Evolutionary conservation across 1,140 invertebrate genomes (phyloP), one percentile per base, ranked within the genome.

Genomic region (Drosophila subpulchrella): DNA sequence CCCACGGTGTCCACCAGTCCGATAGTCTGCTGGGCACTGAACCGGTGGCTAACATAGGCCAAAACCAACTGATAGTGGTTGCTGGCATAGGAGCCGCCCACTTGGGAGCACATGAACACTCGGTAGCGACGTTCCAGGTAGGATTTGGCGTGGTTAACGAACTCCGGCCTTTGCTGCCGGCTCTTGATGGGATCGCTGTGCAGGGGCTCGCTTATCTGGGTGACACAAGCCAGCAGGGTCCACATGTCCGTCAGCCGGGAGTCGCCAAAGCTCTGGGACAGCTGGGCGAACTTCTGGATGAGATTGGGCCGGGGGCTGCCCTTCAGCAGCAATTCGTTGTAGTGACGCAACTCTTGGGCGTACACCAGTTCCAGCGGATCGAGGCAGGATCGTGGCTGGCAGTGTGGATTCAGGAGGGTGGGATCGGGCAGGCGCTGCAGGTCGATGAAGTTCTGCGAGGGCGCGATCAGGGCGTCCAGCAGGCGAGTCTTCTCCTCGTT

Each of bases 401-500:
- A 92, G 81, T 93, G 85, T 32, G 94, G 94, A 44, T 93, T 93
- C 44, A 96, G 89, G 71, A 95, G 94, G 13, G 94, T 94, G 50
- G 95, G 94, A 75, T 96, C 95, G 2, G 95, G 95, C 30, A 94
- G 94, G 59, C 94, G 95, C 67, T 95, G 94, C 39, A 97, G 93
- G 88, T 97, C 96, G 4, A 97, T 94, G 80, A 96, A 94, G 75
- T 97, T 96, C 73, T 97, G 96, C 2, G 96, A 97, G 6, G 96
- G 96, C 1, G 97, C 97, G 66, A 97, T 95, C 92, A 98, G 95
- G 0, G 97, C 95, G 93, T 97, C 97, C 92, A 98, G 95, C 75
- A 98, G 95, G 75, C 97, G 97, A 55, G 95, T 95, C 92, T 98
- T 97, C 91, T 98, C 96, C 92, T 96, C 95, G 78, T 97, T 97